Percentiles rank a stretch among this genome's conserved stretches.
These are phyloP conservation scores for Cetoscarus ocellatus DNA, from an alignment of 2,797 vertebrate genomes.

Conservation along the genomic window DNA sequence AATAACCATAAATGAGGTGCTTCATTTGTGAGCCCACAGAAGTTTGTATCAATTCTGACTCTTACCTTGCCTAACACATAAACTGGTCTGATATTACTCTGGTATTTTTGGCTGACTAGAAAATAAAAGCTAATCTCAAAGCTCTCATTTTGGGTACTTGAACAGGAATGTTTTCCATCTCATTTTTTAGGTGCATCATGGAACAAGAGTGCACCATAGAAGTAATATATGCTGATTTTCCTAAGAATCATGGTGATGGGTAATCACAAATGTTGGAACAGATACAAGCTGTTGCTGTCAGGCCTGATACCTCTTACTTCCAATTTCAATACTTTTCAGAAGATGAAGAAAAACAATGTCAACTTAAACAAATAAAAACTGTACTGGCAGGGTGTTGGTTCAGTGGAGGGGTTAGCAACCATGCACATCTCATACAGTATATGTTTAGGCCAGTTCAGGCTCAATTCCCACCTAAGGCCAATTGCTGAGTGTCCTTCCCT, in stretches of 20 bases:
- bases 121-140: conserved; percentile 65
- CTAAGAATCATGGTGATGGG: conserved; percentile 6
- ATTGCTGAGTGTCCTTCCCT: too few species aligned
- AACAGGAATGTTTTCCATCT: conserved; percentile 54
- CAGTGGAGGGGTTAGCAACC: too few species aligned
- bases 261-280: background rate
- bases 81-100: conserved; percentile 66
- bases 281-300: background rate
- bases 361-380: too few species aligned
- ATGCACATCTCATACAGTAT: too few species aligned
- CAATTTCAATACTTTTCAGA: too few species aligned
- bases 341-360: too few species aligned
- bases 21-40: conserved; percentile 54
- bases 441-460: too few species aligned
- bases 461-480: too few species aligned
- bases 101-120: conserved; percentile 59
- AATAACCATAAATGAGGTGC: conserved; percentile 23
- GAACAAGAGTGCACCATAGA: conserved; percentile 14
- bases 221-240: conserved; percentile 17
- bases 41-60: conserved; percentile 44
- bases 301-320: too few species aligned
- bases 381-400: too few species aligned
- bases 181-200: conserved; percentile 39
- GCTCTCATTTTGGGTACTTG: conserved; percentile 49
- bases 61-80: conserved; percentile 60